Evolutionary conservation across 64 coral and sea anemone genomes (phyloP), one percentile per base, ranked within the genome.

Genomic region (Acropora tenuis): DNA sequence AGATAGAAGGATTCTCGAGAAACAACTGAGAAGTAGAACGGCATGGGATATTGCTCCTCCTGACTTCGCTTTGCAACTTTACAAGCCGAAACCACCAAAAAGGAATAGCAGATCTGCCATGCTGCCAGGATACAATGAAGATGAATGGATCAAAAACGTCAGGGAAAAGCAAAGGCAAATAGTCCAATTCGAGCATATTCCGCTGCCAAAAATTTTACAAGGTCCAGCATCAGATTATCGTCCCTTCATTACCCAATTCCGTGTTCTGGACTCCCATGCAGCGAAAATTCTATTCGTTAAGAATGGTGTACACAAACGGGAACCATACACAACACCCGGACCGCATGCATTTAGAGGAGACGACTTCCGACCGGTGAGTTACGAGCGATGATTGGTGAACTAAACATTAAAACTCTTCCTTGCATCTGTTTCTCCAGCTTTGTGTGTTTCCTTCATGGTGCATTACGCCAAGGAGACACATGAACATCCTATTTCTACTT

Each of bases 351-450:
- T 99, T 84, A 90, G 91, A 78, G 94, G 90, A 41, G 97, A 99
- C 77, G 88, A 90, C 10, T 99, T 99, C 86, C 91, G 94, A 81
- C 94, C 89, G 79, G 97, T 99, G 61, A 94, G 97, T 94, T n/a
- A 52, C 50, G 43, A 48, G 50, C 55, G 13, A 71, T 71, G 3
- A 63, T 10, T 13, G 11, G 11, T 1, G 3, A 7, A 55, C 5
- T 55, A 55, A 3, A 3, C 5, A 55, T 55, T 7, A 55, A 7
- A 55, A 9, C 5, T 30, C 30, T 30, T 30, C 30, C 30, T 30
- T 30, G 30, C 30, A 30, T 30, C 30, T 30, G 30, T 30, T 30
- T 30, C 30, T 30, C 30, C 30, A 30, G 30, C 30, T 30, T 30
- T 30, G 30, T 30, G 30, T 30, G 30, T 30, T 30, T 30, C 30